Evolutionary conservation across 2,113 vertebrate species (phyloP).

Genomic region (Catharus fuscescens): DNA sequence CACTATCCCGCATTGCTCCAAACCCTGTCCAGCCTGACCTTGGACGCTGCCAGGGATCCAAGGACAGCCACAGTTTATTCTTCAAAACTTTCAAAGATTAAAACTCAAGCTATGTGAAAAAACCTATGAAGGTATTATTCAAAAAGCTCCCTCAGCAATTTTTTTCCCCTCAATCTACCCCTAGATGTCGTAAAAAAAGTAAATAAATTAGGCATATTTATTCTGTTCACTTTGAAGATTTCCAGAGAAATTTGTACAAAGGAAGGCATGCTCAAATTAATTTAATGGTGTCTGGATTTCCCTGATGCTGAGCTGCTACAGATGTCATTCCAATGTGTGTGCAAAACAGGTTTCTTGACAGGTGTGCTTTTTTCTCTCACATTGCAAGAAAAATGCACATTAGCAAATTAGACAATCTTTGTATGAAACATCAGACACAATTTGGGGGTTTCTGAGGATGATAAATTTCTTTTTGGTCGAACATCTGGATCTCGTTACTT

Average conservation of each 20-base stretch:
- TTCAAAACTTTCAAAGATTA: not conserved
- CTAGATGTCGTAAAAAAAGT: not conserved
- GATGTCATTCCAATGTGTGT: conserved; percentile 42
- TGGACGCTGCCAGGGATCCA: not conserved
- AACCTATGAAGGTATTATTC: not conserved
- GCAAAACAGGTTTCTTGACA: conserved; percentile 63
- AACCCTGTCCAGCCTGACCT: rapidly evolving
- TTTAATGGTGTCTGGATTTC: conserved; percentile 39
- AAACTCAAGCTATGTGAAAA: not conserved
- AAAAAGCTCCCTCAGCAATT: not conserved
- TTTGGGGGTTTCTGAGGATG: conserved; percentile 51
- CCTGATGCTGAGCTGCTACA: conserved; percentile 30
- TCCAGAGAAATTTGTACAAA: conserved; percentile 4
- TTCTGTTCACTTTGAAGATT: not conserved
- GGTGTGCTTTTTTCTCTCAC: conserved; percentile 36
- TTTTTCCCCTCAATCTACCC: not conserved
- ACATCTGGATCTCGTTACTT: conserved; percentile 74
- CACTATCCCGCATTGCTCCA: rapidly evolving
- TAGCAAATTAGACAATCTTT: conserved; percentile 56
- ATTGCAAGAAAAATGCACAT: conserved; percentile 30
- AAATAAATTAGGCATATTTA: conserved; percentile 27
- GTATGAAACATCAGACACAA: conserved; percentile 38
- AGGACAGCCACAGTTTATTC: not conserved
- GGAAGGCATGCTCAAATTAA: not conserved
- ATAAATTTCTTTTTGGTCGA: conserved; percentile 40